These are phyloP conservation scores for Scaptomyza caliginosa DNA, from an alignment of 2,888 invertebrate species.

Conservation along the genomic window DNA sequence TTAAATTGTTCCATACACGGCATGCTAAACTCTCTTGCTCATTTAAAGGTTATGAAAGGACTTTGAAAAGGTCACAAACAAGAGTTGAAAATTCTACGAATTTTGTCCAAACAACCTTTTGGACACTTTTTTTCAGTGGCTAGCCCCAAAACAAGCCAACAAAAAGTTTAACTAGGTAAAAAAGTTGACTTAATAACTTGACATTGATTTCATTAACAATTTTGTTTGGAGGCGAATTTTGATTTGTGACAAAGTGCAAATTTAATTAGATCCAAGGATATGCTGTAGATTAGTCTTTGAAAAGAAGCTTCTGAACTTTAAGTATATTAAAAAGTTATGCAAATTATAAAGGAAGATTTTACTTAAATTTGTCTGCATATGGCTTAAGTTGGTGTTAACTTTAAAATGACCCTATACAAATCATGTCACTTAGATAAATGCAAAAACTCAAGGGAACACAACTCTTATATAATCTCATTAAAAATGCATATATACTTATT, in stretches of 20 bases:
- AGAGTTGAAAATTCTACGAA: slow-evolving; percentile 7
- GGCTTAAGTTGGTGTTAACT: background rate
- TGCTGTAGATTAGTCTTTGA: background rate
- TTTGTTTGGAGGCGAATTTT: slow-evolving; percentile 11
- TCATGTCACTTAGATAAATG: background rate
- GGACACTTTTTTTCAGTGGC: slow-evolving; percentile 23
- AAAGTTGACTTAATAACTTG: slow-evolving; percentile 58
- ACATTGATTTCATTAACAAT: slow-evolving; percentile 67
- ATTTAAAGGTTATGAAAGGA: slow-evolving; percentile 74
- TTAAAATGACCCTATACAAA: background rate
- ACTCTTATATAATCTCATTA: slow-evolving; percentile 9
- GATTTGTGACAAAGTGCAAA: slow-evolving; percentile 29
- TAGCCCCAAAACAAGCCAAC: slow-evolving; percentile 21
- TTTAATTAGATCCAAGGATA: slow-evolving; percentile 54
- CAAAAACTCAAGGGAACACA: background rate
- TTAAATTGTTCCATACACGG: slow-evolving; percentile 68
- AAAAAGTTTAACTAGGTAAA: slow-evolving; percentile 60
- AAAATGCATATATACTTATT: slow-evolving; percentile 6
- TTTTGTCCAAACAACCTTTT: slow-evolving; percentile 29
- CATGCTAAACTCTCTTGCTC: slow-evolving; percentile 61
- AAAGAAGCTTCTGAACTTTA: slow-evolving; percentile 6
- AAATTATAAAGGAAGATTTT: slow-evolving; percentile 21
- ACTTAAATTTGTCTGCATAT: background rate
- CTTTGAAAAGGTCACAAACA: slow-evolving; percentile 17
- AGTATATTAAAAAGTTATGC: slow-evolving; percentile 47